A percentile compares a stretch with the other conserved stretches of the same genome.
Conservation (phyloP, 2,888 invertebrate species). For the Habrosyne pyritoides region DNA sequence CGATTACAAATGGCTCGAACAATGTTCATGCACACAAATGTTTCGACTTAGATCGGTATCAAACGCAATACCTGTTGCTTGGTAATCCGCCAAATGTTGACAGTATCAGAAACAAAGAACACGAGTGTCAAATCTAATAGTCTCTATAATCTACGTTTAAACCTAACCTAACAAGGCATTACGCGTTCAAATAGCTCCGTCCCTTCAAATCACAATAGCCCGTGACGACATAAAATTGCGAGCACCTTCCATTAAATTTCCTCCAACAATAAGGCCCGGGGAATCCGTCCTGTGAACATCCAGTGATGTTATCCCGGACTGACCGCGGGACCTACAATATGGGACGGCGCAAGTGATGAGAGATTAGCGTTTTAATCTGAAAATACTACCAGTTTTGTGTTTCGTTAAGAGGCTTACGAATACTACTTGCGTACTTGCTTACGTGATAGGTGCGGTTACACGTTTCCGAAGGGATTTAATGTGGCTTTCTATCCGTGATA, state of each 20-base stretch:
- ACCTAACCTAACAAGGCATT: not conserved
- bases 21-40: too few relatives aligned
- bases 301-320: slow-evolving; percentile 52
- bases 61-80: too few relatives aligned
- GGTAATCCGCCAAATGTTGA: too few relatives aligned
- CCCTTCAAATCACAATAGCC: slow-evolving; percentile 14
- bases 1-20: too few relatives aligned
- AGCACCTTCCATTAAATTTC: slow-evolving; percentile 65
- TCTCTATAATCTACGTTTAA: not conserved
- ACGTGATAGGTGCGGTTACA: too few relatives aligned
- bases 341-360: slow-evolving; percentile 30
- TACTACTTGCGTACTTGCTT: too few relatives aligned
- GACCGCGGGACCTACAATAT: slow-evolving; percentile 57
- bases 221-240: slow-evolving; percentile 43
- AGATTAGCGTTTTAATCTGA: slow-evolving; percentile 4
- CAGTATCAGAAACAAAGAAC: too few relatives aligned
- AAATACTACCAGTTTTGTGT: too few relatives aligned
- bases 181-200: slow-evolving; percentile 3
- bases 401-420: too few relatives aligned
- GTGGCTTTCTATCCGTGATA: too few relatives aligned
- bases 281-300: slow-evolving; percentile 42
- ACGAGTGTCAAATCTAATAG: not conserved
- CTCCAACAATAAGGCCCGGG: slow-evolving; percentile 55
- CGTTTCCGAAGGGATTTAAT: too few relatives aligned
- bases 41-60: too few relatives aligned